Conservation (phyloP, 2,113 vertebrate genomes). For the Ptychochromis oligacanthus region DNA sequence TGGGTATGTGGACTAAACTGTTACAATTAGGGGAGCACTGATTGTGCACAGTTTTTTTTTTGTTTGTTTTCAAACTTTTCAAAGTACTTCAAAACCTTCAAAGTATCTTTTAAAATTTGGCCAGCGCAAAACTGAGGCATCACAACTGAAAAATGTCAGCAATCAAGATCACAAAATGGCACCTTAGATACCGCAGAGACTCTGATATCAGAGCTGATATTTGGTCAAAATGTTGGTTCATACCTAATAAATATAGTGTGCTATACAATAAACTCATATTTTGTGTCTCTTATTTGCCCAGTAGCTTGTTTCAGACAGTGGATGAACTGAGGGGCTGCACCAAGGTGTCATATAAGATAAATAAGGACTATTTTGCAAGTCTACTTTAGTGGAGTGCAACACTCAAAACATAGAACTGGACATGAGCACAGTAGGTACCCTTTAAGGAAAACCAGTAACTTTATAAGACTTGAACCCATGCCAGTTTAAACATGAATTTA, state of each 20-base stretch:
- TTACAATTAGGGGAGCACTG: background rate
- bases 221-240: background rate
- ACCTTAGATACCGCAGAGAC: background rate
- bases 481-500: background rate
- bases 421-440: background rate
- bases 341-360: background rate
- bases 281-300: background rate
- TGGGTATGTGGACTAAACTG: background rate
- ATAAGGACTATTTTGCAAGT: background rate
- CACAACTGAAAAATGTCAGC: background rate
- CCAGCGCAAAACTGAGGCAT: too few species aligned
- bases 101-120: too few species aligned
- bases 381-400: background rate
- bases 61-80: background rate
- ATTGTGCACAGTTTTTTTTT: too few species aligned
- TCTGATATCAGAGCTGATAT: background rate
- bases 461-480: background rate
- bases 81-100: background rate
- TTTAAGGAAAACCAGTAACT: background rate
- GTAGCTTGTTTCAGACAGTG: background rate
- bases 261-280: background rate
- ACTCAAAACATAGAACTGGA: background rate
- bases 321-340: background rate
- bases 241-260: background rate
- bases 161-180: background rate